These are phyloP conservation scores for Cryptus armator DNA, from an alignment of 2,888 invertebrate genomes.

Conservation along the genomic window DNA sequence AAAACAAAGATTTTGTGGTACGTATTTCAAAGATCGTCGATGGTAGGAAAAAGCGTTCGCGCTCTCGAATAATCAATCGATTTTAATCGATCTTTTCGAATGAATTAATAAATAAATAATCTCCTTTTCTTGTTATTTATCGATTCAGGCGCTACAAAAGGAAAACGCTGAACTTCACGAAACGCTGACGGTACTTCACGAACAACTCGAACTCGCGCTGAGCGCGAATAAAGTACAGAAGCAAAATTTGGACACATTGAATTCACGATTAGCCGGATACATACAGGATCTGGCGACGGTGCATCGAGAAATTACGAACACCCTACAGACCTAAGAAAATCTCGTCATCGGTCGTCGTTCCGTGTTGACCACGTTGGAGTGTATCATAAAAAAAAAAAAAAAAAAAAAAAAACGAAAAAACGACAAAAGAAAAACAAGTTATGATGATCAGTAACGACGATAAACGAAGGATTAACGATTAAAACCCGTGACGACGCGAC, in stretches of 20 bases:
- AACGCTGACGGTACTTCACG: constrained; percentile 91
- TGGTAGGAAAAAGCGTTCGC: neutral
- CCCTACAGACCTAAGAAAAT: constrained; percentile 90
- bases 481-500: constrained; percentile 36
- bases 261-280: constrained; percentile 93
- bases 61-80: neutral
- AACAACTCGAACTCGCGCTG: constrained; percentile 92
- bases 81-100: no score
- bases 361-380: constrained; percentile 42
- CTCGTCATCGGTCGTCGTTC: constrained; percentile 33
- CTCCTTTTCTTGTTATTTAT: constrained; percentile 21
- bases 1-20: constrained; percentile 83
- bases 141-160: constrained; percentile 87
- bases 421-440: constrained; percentile 18
- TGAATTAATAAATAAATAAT: constrained; percentile 15
- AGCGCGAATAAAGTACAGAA: constrained; percentile 93
- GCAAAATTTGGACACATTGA: constrained; percentile 92
- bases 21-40: constrained; percentile 55
- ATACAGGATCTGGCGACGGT: constrained; percentile 93
- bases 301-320: constrained; percentile 94
- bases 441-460: constrained; percentile 43
- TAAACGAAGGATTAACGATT: constrained; percentile 25
- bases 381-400: constrained; percentile 52
- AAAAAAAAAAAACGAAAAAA: constrained; percentile 22
- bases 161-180: constrained; percentile 89